Evolutionary conservation across 2,888 invertebrate genomes (phyloP), one percentile per base, ranked within the genome.

Genomic region (Cheilosia vulpina): DNA sequence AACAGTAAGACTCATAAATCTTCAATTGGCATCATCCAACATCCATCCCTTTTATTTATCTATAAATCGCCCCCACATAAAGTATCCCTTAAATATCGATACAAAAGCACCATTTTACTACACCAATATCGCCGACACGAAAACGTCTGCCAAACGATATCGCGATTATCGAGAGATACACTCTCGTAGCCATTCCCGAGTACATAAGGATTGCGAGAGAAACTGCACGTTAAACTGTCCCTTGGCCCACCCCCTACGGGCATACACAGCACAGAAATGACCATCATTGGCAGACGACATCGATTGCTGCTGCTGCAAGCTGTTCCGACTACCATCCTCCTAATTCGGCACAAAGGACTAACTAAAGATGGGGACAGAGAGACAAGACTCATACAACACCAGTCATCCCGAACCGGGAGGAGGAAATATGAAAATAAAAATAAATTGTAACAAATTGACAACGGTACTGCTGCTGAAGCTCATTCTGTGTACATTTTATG

Each of bases 391-490:
- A 31, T 15, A 27, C 24, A 50, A 43, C 24, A 71, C 45, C 47
- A 31, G 66, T 41, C 50, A 58, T 24, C 55, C 27, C 31, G 31
- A 38, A 13, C 7, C 43, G 7, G 58, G 38, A 9, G 50, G 47
- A 72, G 76, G 71, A 85, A 85, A 85, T 85, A 85, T 85, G 80
- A 85, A 85, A 85, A 76, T 85, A 85, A 85, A 85, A 85, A 85
- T 85, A 85, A 80, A 85, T 85, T 85, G 80, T 80, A 72, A 85
- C 85, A 85, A 85, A 85, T 85, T 85, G 85, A 85, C 85, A 85
- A 85, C 69, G 80, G 60, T 80, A 76, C 60, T 68, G 45, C 66
- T 65, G 45, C 60, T 71, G 57, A 72, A 77, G 60, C 68, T 68
- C 78, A 62, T 73, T 63, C 68, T 38, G 38, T 83, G 80, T 60